A percentile compares a stretch with the other conserved stretches of the same genome.
These are phyloP conservation scores for Probosciger aterrimus DNA, from an alignment of 2,113 vertebrate genomes.

Conservation along the genomic window DNA sequence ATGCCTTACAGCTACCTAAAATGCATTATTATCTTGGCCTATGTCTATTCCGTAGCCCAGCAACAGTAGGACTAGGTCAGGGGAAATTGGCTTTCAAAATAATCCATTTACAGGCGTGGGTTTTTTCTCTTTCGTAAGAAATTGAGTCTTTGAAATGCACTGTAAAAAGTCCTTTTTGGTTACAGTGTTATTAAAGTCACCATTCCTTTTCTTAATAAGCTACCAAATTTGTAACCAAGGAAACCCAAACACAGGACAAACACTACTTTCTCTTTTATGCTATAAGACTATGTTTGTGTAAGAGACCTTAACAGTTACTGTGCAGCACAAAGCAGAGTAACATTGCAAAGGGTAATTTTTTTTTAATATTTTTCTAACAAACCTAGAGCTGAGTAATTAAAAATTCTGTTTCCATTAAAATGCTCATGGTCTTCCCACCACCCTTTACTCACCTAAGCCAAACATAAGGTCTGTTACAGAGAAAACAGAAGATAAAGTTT, in stretches of 20 bases:
- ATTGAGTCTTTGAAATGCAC: neutral
- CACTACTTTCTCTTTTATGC: neutral
- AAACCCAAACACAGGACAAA: neutral
- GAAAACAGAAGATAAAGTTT: neutral
- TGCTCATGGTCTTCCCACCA: neutral
- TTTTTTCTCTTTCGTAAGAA: conserved; percentile 9
- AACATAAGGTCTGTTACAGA: neutral
- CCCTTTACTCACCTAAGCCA: neutral
- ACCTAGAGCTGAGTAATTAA: neutral
- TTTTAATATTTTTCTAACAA: neutral
- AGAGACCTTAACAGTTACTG: neutral
- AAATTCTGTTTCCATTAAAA: neutral
- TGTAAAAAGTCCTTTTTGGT: neutral
- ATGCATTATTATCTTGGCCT: neutral
- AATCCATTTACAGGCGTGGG: neutral
- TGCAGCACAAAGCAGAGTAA: neutral
- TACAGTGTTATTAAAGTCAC: neutral
- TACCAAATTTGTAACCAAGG: conserved; percentile 52
- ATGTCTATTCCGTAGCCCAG: neutral
- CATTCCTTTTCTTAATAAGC: conserved; percentile 14
- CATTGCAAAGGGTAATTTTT: neutral
- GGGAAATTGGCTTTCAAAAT: conserved; percentile 28
- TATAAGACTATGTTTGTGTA: neutral
- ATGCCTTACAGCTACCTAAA: neutral
- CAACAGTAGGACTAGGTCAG: neutral